Percentiles rank a stretch among this genome's conserved stretches.
Evolutionary conservation across 2,888 invertebrate genomes (phyloP).

Genomic region (Lasioglossum morio): DNA sequence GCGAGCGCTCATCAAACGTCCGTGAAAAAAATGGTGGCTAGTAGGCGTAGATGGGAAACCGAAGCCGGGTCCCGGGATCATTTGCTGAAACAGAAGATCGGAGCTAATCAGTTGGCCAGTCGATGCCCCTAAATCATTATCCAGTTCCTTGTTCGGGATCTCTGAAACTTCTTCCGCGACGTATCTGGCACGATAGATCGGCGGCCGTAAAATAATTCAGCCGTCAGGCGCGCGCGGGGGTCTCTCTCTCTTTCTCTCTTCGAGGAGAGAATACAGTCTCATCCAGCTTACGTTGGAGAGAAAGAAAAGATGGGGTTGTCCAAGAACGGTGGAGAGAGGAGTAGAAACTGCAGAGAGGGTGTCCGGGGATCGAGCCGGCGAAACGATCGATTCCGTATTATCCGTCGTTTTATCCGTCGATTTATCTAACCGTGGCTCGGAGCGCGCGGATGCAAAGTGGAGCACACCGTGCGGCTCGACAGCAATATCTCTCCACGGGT

Average conservation of each 20-base stretch:
- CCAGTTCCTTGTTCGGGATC: constrained; percentile 45
- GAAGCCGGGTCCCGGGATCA: constrained; percentile 14
- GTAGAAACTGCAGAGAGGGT: background rate
- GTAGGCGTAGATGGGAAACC: constrained; percentile 2
- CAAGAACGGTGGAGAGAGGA: background rate
- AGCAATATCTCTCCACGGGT: constrained; percentile 71
- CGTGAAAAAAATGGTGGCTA: background rate
- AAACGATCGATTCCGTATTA: constrained; percentile 68
- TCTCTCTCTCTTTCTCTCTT: background rate
- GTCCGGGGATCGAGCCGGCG: constrained; percentile 4
- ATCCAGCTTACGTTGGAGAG: background rate
- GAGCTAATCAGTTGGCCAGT: constrained; percentile 29
- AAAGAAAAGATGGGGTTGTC: background rate
- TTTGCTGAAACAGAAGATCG: constrained; percentile 29
- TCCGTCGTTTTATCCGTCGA: constrained; percentile 68
- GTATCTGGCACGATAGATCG: constrained; percentile 47
- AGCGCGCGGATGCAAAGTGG: constrained; percentile 70
- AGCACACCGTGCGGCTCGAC: constrained; percentile 53
- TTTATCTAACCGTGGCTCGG: constrained; percentile 61
- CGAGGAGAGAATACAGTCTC: background rate
- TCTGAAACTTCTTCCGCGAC: constrained; percentile 29
- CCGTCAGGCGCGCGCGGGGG: constrained; percentile 31
- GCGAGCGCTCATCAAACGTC: background rate
- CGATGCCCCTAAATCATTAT: constrained; percentile 42
- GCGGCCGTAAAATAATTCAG: constrained; percentile 28